These are phyloP conservation scores for Tapirus terrestris DNA, from an alignment of 2,113 vertebrate genomes.

Conservation along the genomic window DNA sequence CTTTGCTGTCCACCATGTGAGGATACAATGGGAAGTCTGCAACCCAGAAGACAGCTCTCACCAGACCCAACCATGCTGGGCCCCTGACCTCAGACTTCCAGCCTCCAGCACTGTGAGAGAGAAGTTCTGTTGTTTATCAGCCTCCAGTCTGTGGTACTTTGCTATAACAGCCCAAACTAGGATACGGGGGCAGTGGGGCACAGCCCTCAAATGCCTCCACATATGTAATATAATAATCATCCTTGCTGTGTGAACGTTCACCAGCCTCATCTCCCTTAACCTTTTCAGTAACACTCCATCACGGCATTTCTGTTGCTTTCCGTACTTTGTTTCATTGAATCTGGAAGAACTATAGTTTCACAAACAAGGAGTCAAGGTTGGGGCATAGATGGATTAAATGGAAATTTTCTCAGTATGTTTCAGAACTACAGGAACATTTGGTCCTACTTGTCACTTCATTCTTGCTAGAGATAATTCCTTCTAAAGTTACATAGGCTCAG, in stretches of 20 bases:
- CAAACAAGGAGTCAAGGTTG: not conserved
- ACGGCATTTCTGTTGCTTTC: not conserved
- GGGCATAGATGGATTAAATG: not conserved
- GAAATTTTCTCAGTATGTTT: not conserved
- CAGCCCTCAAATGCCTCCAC: not conserved
- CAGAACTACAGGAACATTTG: not conserved
- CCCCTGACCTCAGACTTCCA: not conserved
- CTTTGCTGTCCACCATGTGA: not conserved
- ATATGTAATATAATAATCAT: not conserved
- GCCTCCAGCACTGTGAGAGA: not conserved
- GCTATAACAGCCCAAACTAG: not conserved
- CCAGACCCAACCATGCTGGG: fast-evolving
- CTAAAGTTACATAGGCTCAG: not conserved
- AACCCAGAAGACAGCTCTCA: not conserved
- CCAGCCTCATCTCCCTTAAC: not conserved
- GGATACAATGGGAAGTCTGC: not conserved
- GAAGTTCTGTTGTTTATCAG: not conserved
- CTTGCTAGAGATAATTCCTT: conserved; percentile 2
- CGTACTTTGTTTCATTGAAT: not conserved
- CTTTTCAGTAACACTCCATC: not conserved
- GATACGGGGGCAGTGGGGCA: not conserved
- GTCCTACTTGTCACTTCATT: not conserved
- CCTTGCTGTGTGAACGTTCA: not conserved
- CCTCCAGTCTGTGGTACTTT: not conserved
- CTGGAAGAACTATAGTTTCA: not conserved